These are phyloP conservation scores for Phyllostomus discolor DNA, from an alignment of 2,113 vertebrate species.

Conservation along the genomic window DNA sequence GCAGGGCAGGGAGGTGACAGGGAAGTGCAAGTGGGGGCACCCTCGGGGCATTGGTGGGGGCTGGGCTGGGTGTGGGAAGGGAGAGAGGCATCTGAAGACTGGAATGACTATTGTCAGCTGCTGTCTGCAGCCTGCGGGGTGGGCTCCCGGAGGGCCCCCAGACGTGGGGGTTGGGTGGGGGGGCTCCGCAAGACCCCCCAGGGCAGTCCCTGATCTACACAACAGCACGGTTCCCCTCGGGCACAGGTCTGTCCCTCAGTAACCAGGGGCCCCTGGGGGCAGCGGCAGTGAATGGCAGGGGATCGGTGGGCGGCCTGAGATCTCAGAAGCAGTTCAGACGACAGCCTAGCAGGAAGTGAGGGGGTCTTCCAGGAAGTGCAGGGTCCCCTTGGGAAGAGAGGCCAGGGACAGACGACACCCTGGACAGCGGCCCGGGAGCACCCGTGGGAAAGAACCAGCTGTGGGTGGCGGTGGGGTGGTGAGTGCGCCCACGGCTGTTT, in stretches of 20 bases:
- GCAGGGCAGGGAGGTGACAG: background rate
- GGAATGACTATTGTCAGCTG: rapidly evolving
- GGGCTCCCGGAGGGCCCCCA: rapidly evolving
- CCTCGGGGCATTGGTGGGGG: background rate
- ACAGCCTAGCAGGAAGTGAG: background rate
- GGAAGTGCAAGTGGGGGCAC: background rate
- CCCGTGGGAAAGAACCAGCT: background rate
- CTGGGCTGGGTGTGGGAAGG: too few relatives aligned
- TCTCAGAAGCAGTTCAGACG: background rate
- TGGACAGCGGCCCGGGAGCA: background rate
- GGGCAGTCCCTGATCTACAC: rapidly evolving
- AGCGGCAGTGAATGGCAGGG: background rate
- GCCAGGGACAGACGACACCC: background rate
- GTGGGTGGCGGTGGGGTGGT: background rate
- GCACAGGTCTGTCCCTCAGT: background rate
- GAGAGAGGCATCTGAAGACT: background rate
- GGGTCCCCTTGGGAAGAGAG: background rate
- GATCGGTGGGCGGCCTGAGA: rapidly evolving
- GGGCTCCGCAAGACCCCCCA: too few relatives aligned
- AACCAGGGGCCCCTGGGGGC: background rate
- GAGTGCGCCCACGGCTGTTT: rapidly evolving
- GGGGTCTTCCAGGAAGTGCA: too few relatives aligned
- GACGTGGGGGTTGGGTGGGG: too few relatives aligned
- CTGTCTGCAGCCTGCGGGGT: background rate
- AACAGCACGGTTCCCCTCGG: rapidly evolving